Evolutionary conservation across 1,140 invertebrate species (phyloP).

Genomic region (Conus betulinus): DNA sequence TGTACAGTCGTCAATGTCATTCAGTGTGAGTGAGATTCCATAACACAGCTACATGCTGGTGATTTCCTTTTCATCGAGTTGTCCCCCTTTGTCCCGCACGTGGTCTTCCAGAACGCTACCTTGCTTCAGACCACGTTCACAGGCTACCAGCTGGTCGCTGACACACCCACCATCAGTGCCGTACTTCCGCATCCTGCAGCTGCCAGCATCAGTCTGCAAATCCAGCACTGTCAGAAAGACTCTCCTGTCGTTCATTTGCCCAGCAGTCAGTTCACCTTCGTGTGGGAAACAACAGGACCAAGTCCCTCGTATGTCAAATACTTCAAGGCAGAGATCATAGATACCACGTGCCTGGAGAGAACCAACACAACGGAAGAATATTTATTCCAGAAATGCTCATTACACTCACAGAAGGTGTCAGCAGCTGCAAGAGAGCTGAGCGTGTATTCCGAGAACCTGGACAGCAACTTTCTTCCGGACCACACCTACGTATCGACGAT

Average conservation of each 20-base stretch:
- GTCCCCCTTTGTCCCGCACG: neutral
- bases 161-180: constrained; percentile 17
- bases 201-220: neutral
- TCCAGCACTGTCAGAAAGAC: constrained; percentile 9
- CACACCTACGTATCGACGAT: constrained; percentile 2
- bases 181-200: neutral
- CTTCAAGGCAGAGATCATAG: constrained; percentile 15
- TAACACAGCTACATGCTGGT: neutral
- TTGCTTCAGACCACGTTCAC: constrained; percentile 20
- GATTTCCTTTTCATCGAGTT: constrained; percentile 12
- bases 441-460: neutral
- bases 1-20: neutral
- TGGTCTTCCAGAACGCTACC: neutral
- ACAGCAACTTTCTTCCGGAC: neutral
- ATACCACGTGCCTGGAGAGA: neutral
- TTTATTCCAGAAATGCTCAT: neutral
- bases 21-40: neutral
- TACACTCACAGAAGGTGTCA: neutral
- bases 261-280: neutral
- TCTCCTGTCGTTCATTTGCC: neutral
- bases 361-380: neutral
- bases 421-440: neutral
- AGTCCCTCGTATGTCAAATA: neutral
- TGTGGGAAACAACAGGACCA: neutral
- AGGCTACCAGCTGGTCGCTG: constrained; percentile 31